Conservation (phyloP, 2,888 invertebrate species). For the Laothoe populi region DNA sequence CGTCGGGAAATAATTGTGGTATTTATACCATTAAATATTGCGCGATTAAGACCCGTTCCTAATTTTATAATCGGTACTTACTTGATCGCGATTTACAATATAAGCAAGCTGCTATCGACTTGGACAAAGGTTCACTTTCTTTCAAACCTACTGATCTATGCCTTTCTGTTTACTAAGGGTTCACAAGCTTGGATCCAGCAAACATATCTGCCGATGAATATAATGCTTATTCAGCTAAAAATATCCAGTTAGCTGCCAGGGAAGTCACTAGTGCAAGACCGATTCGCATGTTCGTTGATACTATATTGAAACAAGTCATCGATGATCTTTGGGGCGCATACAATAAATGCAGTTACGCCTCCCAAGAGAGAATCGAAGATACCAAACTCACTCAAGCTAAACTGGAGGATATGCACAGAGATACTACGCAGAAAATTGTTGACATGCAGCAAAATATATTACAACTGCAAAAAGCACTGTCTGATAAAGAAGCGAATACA, state of each 20-base stretch:
- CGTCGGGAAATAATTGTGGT: too few relatives aligned
- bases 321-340: constrained; percentile 92
- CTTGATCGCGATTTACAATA: constrained; percentile 93
- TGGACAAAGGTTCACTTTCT: constrained; percentile 89
- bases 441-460: constrained; percentile 93
- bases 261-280: constrained; percentile 91
- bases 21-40: too few relatives aligned
- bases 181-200: constrained; percentile 85
- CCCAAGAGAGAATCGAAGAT: constrained; percentile 90
- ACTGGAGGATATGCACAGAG: constrained; percentile 93
- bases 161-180: constrained; percentile 89
- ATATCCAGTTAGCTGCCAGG: constrained; percentile 88
- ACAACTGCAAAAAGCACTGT: constrained; percentile 90
- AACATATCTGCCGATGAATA: constrained; percentile 90
- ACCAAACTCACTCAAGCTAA: constrained; percentile 91
- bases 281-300: constrained; percentile 91
- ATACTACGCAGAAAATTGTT: constrained; percentile 87
- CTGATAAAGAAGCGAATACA: constrained; percentile 92
- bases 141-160: constrained; percentile 89
- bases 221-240: constrained; percentile 88
- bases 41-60: too few relatives aligned
- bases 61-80: too few relatives aligned
- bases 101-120: constrained; percentile 91
- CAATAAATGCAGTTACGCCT: constrained; percentile 91
- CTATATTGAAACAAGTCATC: constrained; percentile 91